Evolutionary conservation across 2,888 invertebrate genomes (phyloP).

Genomic region (Pristionchus maxplancki): DNA sequence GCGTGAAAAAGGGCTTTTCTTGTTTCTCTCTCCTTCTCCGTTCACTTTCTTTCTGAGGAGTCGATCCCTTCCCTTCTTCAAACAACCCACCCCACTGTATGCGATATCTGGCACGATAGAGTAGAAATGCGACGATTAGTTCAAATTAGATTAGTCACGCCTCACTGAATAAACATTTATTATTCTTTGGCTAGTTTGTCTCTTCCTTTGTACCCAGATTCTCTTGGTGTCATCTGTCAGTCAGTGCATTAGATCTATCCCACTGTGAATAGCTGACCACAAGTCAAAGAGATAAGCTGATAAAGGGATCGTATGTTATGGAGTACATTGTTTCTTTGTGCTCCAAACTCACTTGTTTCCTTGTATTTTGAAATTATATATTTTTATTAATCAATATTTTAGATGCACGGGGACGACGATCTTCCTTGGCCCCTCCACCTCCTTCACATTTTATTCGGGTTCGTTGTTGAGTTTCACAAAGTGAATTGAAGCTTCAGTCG

Average conservation of each 20-base stretch:
- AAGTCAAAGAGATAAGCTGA: not conserved
- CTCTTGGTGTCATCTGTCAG: not conserved
- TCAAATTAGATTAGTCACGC: too few relatives aligned
- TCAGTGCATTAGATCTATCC: not conserved
- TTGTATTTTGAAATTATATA: too few relatives aligned
- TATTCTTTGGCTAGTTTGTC: too few relatives aligned
- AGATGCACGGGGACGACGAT: slow-evolving; percentile 56
- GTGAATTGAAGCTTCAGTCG: too few relatives aligned
- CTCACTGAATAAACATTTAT: too few relatives aligned
- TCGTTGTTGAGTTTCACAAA: slow-evolving; percentile 34
- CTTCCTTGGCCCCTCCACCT: slow-evolving; percentile 71
- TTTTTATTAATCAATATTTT: not conserved
- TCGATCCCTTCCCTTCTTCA: not conserved
- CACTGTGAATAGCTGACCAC: not conserved
- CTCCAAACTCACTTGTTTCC: not conserved
- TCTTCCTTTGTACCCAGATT: too few relatives aligned
- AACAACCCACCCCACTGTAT: not conserved
- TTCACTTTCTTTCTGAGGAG: not conserved
- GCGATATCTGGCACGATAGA: not conserved
- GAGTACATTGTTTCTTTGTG: not conserved
- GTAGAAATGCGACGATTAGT: not conserved
- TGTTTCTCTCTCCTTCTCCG: slow-evolving; percentile 5
- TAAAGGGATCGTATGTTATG: not conserved
- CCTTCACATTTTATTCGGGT: slow-evolving; percentile 70
- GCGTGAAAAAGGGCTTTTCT: not conserved